Percentiles rank a stretch among this genome's conserved stretches.
These are phyloP conservation scores for Subacronicta megacephala DNA, from an alignment of 2,888 invertebrate genomes.

Conservation along the genomic window DNA sequence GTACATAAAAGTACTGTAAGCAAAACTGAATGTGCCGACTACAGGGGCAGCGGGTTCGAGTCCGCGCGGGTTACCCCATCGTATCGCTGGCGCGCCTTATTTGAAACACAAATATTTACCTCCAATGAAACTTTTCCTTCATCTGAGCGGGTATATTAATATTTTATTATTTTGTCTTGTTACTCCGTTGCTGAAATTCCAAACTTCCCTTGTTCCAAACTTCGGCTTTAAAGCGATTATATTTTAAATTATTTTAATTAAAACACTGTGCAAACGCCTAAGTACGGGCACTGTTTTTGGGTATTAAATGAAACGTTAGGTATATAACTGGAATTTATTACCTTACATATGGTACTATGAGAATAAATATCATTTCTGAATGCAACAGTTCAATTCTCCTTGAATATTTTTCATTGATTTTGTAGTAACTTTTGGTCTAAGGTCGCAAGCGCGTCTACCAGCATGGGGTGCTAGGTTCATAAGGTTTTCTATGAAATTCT, in stretches of 20 bases:
- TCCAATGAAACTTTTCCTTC: constrained; percentile 84
- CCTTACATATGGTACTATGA: no score
- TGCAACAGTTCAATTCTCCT: no score
- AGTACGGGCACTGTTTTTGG: constrained; percentile 64
- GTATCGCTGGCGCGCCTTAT: constrained; percentile 85
- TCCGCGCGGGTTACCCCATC: constrained; percentile 75
- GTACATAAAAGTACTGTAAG: constrained; percentile 48
- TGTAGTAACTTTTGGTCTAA: no score
- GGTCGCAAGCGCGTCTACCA: no score
- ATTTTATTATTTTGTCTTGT: constrained; percentile 90
- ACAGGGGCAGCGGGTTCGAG: constrained; percentile 63
- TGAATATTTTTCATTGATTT: no score
- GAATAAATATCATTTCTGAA: no score
- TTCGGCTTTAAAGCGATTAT: constrained; percentile 88
- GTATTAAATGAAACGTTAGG: constrained; percentile 70
- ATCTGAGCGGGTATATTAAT: constrained; percentile 88
- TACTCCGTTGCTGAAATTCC: constrained; percentile 81
- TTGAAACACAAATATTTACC: constrained; percentile 89
- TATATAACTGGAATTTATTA: constrained; percentile 32
- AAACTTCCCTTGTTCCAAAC: constrained; percentile 87
- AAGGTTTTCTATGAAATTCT: no score
- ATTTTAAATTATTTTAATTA: constrained; percentile 90
- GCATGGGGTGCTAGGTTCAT: no score
- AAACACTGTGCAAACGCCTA: constrained; percentile 86
- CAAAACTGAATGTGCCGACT: constrained; percentile 61